Conservation (phyloP, 1,140 invertebrate species). For the Argopecten irradians region DNA sequence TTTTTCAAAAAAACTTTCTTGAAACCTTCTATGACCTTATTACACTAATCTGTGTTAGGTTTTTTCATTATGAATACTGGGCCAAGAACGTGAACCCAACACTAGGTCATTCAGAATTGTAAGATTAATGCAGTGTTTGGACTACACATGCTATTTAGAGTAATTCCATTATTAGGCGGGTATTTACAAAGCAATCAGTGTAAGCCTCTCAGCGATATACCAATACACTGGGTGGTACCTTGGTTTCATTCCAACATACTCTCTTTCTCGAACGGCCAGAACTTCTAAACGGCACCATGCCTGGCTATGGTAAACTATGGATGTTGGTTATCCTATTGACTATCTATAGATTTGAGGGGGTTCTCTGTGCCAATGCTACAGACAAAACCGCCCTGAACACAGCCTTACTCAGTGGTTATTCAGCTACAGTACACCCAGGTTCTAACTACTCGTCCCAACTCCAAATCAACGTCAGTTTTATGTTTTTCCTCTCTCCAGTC, state of each 20-base stretch:
- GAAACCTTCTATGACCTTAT: no score
- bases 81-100: background rate
- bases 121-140: background rate
- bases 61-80: no score
- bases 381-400: background rate
- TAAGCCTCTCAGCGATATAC: background rate
- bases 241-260: no score
- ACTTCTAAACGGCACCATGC: background rate
- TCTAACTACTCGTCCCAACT: background rate
- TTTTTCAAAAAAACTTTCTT: no score
- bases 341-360: background rate
- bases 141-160: background rate
- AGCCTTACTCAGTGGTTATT: background rate
- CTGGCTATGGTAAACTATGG: background rate
- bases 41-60: no score
- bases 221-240: background rate
- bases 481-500: background rate
- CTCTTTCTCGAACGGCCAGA: background rate
- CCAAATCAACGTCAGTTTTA: background rate
- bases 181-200: background rate
- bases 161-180: background rate
- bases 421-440: background rate
- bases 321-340: background rate
- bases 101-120: background rate
- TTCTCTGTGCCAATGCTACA: background rate